phyloP scores from a whole-genome alignment of 1,140 invertebrate species.

The Drosophila albomicans region DNA sequence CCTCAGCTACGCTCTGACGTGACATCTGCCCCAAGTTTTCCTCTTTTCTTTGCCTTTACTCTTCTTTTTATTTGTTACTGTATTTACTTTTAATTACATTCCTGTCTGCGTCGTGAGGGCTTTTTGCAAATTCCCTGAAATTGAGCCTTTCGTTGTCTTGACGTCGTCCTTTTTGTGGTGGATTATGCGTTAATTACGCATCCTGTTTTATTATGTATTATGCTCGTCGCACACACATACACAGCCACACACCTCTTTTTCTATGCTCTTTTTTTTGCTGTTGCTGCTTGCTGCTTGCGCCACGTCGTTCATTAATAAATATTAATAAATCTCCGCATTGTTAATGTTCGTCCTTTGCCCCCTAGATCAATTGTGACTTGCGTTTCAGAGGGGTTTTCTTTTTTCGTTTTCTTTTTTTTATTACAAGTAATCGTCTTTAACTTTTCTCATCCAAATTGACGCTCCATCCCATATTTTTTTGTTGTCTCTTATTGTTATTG shows the following conservation, averaged over 20 bases:
- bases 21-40: conserved; percentile 8
- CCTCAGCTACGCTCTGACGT: background rate
- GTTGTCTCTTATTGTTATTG: conserved; percentile 28
- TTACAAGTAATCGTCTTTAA: conserved; percentile 19
- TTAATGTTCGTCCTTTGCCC: conserved; percentile 39
- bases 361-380: conserved; percentile 38
- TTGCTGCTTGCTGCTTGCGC: conserved; percentile 7
- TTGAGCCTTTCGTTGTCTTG: conserved; percentile 64
- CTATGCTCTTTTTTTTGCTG: conserved; percentile 17
- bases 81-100: conserved; percentile 73
- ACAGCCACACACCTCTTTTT: conserved; percentile 2
- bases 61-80: conserved; percentile 28
- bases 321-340: conserved; percentile 62
- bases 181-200: conserved; percentile 58
- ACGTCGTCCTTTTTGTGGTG: conserved; percentile 19
- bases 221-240: background rate
- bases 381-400: conserved; percentile 23
- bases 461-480: conserved; percentile 56
- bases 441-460: conserved; percentile 66
- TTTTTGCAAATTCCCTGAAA: conserved; percentile 67
- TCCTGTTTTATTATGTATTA: conserved; percentile 37
- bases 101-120: conserved; percentile 32
- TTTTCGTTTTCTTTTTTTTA: background rate
- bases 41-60: conserved; percentile 7
- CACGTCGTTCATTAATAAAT: conserved; percentile 39